These are phyloP conservation scores for Hybos culiciformis DNA, from an alignment of 2,888 invertebrate species.

Conservation along the genomic window DNA sequence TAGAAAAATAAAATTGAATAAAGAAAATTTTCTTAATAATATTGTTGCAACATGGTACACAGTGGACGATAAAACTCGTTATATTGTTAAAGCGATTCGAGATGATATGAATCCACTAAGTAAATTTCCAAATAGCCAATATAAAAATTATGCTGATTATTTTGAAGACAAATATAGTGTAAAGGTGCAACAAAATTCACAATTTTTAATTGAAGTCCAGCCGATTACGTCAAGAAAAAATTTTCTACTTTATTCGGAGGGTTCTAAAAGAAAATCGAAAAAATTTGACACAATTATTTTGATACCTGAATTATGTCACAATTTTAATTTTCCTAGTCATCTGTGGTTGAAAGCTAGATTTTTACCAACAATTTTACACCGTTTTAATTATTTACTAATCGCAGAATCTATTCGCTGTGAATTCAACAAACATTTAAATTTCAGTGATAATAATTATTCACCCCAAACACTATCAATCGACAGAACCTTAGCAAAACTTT, in stretches of 20 bases:
- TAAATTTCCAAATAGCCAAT: constrained; percentile 46
- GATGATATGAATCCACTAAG: constrained; percentile 50
- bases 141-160: constrained; percentile 55
- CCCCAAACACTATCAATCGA: constrained; percentile 27
- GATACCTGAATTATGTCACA: constrained; percentile 76
- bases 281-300: constrained; percentile 45
- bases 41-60: constrained; percentile 83
- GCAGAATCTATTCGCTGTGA: constrained; percentile 34
- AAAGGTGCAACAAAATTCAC: constrained; percentile 41
- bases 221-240: constrained; percentile 30
- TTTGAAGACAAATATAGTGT: constrained; percentile 60
- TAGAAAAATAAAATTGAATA: constrained; percentile 38
- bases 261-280: constrained; percentile 24
- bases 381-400: constrained; percentile 36
- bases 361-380: constrained; percentile 72
- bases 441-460: constrained; percentile 19
- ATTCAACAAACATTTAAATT: constrained; percentile 23
- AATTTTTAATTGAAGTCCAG: constrained; percentile 72
- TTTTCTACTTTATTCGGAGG: constrained; percentile 23
- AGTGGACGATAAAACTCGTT: constrained; percentile 38
- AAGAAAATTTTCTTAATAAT: constrained; percentile 50
- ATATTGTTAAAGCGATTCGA: constrained; percentile 57
- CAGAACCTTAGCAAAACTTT: constrained; percentile 22
- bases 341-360: constrained; percentile 76
- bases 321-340: constrained; percentile 53